Percentiles rank a stretch among this genome's conserved stretches.
These are phyloP conservation scores for Loriculus beryllinus DNA, from an alignment of 2,797 vertebrate species.

Conservation along the genomic window DNA sequence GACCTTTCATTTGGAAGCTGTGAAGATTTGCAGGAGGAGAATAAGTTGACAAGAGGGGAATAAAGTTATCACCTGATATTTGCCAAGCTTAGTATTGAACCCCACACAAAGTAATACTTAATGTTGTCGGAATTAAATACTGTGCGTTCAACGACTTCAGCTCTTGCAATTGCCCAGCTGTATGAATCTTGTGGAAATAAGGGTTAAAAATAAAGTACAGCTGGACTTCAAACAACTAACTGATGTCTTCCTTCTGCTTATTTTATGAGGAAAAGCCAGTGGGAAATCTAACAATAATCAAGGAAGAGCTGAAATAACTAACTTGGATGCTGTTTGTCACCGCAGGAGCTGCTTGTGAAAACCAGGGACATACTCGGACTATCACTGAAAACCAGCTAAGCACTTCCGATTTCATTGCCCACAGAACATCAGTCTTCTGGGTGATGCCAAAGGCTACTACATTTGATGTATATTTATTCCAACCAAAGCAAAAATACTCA, in stretches of 20 bases:
- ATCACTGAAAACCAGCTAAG: slow-evolving; percentile 13
- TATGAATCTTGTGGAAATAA: background rate
- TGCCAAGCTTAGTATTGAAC: slow-evolving; percentile 76
- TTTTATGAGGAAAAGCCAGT: background rate
- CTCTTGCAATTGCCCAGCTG: slow-evolving; percentile 20
- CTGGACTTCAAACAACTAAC: background rate
- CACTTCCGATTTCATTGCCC: background rate
- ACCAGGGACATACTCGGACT: background rate
- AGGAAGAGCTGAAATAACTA: background rate
- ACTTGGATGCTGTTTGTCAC: background rate
- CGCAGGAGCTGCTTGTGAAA: slow-evolving; percentile 21
- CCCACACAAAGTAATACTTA: background rate
- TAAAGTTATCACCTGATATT: slow-evolving; percentile 71
- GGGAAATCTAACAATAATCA: background rate
- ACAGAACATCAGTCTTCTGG: slow-evolving; percentile 14
- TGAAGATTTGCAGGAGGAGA: slow-evolving; percentile 65
- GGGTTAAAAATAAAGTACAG: background rate
- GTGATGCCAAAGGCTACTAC: background rate
- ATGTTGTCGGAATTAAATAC: slow-evolving; percentile 45
- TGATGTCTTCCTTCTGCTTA: slow-evolving; percentile 31
- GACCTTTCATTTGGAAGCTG: slow-evolving; percentile 75
- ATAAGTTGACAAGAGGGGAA: slow-evolving; percentile 68
- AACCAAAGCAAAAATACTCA: slow-evolving; percentile 23
- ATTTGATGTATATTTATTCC: background rate
- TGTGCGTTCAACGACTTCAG: slow-evolving; percentile 48